Base-by-base conservation (phyloP, 2,797 vertebrate genomes). In the Xenops minutus region DNA sequence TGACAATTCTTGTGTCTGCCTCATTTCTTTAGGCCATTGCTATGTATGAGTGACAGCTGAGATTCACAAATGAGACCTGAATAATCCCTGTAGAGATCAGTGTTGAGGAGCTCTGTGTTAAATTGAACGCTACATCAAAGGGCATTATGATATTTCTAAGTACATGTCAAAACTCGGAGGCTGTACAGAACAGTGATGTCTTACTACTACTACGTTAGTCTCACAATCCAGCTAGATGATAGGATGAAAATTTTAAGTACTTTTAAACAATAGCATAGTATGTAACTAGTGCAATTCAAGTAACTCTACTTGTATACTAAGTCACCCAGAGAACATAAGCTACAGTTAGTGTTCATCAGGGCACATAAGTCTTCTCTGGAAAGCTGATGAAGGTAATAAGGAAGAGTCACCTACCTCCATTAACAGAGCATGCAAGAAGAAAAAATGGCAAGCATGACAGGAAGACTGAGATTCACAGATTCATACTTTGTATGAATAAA, bases 401-500 rank as follows among this genome's bases (percentile, higher is more conserved):
- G 49, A 51, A 71, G 75, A 81, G 64, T 81, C 71, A 63, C 29
- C 52, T 74, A 32, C 48, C n/a, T 81, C 24, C 29, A 48, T 74
- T 84, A 86, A 64, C 37, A 17, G 56, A 56, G 39, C 67, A 62
- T 71, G 56, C 36, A 79, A 69, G 48, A 85, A 88, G 51, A 24
- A 91, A 54, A 94, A 96, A 73, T 81, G 29, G 27, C 77, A 85
- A 54, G 39, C 75, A 95, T 80, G 81, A 86, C 63, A 78, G 89
- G 59, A 55, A 64, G 75, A 66, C 85, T 84, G 69, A 93, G 88
- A 86, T 96, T 85, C 82, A 88, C 64, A 34, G 83, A 36, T 91
- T 90, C 34, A 13, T 76, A 52, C 59, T 85, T 97, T 72, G 46
- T 85, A 44, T 96, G 81, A 92, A 93, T 93, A 88, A 92, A 85